Base-by-base conservation (phyloP, 2,888 invertebrate genomes). In the Glaucopsyche alexis region DNA sequence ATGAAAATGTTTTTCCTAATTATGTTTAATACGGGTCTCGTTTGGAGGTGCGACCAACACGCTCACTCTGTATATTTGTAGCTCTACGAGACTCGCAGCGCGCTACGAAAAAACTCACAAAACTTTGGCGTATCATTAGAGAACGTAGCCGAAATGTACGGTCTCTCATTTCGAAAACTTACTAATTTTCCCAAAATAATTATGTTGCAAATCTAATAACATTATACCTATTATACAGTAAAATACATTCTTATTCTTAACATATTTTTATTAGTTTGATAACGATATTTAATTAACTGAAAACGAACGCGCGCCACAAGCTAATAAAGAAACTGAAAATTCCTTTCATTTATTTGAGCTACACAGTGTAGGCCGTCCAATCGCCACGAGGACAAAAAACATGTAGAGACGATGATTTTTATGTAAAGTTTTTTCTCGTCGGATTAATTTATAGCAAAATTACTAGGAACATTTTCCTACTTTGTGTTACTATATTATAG, bases 401-500 rank as follows among this genome's bases (percentile, higher is more conserved):
- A 69, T 69, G 69, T 47, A 49, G 69, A 69, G 49, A 29, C 16
- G 29, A 19, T 19, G 49, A 13, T 49, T 47, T 69, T 69, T 9
- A 47, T 45, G n/a, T 45, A 67, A 67, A 49, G 69, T 47, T 29
- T 49, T 69, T 69, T 69, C 47, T 29, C 47, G 47, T 69, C 47
- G 45, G 69, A 69, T 49, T 69, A 47, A 69, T 69, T 69, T 69
- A 69, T 69, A 69, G 69, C 69, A 19, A 69, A 69, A 69, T 69
- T 47, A 69, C 69, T 69, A 69, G 69, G 16, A 66, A 66, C 47
- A 69, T 69, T 69, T 69, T 69, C 19, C 50, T 73, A 73, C 71
- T 66, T 71, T 66, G 67, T 70, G 60, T 16, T 72, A 71, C 70
- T 72, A 65, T 70, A 75, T 73, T 70, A 75, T 73, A 73, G 74